Percentiles rank a stretch among this genome's conserved stretches.
Conservation (phyloP, 2,797 vertebrate genomes). For the Anolis apletophallus region DNA sequence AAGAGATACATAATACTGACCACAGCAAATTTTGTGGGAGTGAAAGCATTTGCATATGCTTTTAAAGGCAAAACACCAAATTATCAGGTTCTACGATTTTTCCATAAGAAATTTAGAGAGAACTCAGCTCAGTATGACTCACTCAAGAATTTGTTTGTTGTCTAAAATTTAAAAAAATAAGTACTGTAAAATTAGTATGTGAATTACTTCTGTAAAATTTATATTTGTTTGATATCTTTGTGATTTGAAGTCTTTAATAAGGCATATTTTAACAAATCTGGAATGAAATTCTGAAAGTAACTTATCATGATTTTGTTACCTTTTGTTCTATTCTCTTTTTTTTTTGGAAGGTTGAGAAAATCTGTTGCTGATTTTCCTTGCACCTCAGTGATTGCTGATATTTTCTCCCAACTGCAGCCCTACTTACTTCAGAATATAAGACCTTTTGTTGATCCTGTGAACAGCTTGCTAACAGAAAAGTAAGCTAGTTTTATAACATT, state of each 20-base stretch:
- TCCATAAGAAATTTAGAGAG: background rate
- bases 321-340: constrained; percentile 23
- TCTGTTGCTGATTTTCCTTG: constrained; percentile 45
- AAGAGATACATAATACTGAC: background rate
- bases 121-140: background rate
- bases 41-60: background rate
- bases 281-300: background rate
- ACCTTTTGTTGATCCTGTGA: background rate
- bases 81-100: background rate
- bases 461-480: constrained; percentile 58
- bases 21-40: background rate
- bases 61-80: background rate
- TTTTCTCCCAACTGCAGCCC: constrained; percentile 51
- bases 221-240: background rate
- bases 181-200: background rate
- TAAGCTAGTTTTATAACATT: constrained; percentile 53
- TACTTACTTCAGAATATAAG: constrained; percentile 35
- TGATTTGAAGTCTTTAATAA: background rate
- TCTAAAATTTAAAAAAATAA: background rate
- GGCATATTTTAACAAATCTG: background rate
- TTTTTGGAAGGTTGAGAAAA: constrained; percentile 68
- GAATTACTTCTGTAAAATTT: too few relatives aligned
- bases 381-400: constrained; percentile 48
- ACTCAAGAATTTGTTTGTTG: background rate
- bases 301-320: background rate